Base-by-base conservation (phyloP, 2,797 vertebrate genomes). In the Lindbergichthys nudifrons region DNA sequence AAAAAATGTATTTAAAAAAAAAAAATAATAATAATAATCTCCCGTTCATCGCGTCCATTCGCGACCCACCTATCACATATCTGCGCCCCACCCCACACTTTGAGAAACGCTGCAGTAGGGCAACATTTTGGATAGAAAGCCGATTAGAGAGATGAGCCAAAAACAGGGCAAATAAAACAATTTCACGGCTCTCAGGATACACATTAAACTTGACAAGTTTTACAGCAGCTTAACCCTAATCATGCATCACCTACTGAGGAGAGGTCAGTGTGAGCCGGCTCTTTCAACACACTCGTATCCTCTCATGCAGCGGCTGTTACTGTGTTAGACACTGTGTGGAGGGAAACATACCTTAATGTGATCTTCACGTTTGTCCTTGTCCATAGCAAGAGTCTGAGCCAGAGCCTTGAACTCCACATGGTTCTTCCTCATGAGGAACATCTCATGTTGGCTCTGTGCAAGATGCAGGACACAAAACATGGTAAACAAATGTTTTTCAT, bases 381-480 rank as follows among this genome's bases (percentile, higher is more conserved):
- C 83, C 77, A 85, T 58, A 0, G 85, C 85, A 0, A 95, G 92
- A 10, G 64, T 56, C 46, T 91, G 89, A 5, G 90, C 92, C 67
- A 95, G 75, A 43, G 67, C 32, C 77, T 80, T 92, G 43, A 95
- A 95, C 57, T 95, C 93, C 59, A 67, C 15, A 8, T 92, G 87
- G 70, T 89, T 92, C 75, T 91, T 94, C 77, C 86, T 92, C 93
- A 95, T 95, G 3, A 92, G 79, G 48, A 89, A 87, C 83, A 92
- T 90, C 39, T 94, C 84, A 3, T 21, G 88, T 23, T 75, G 87
- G 57, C 61, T 92, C 94, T 95, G 71, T 45, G 32, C 5, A 71
- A 60, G 15, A 43, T 63, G 7, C 70, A 48, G 2, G 1, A 68
- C 16, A 69, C 32, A 26, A 26, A 53, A 54, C 11, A 2, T 51